A percentile compares a stretch with the other conserved stretches of the same genome.
Evolutionary conservation across 2,797 vertebrate genomes (phyloP).

Genomic region (Manis pentadactyla): DNA sequence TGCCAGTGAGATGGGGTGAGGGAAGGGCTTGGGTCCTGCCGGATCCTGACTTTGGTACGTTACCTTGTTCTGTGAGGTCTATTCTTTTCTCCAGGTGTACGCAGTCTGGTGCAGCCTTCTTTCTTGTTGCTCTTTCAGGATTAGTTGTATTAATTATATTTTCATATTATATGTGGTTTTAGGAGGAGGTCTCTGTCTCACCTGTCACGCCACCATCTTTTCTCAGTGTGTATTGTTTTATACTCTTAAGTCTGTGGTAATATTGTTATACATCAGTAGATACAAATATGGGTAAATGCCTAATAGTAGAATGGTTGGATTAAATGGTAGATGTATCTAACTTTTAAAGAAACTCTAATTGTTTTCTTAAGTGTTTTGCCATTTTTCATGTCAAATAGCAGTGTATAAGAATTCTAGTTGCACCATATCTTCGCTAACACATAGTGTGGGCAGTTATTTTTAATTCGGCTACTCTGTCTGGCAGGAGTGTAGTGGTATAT

Average conservation of each 20-base stretch:
- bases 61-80: no score
- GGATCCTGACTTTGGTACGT: no score
- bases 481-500: not conserved
- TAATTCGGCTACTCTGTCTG: not conserved
- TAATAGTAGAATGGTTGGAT: not conserved
- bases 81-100: no score
- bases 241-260: not conserved
- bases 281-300: not conserved
- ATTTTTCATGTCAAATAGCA: not conserved
- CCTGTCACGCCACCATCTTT: no score
- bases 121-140: no score
- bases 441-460: not conserved
- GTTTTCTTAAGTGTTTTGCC: not conserved
- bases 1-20: no score
- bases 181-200: no score
- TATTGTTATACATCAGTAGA: not conserved
- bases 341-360: slow-evolving; percentile 22
- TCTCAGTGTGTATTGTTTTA: not conserved
- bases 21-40: no score
- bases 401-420: not conserved
- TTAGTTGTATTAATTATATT: no score
- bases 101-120: no score
- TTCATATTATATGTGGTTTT: no score
- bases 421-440: not conserved
- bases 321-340: not conserved